Conservation (phyloP, 2,797 vertebrate species). For the Channallabes apus region DNA sequence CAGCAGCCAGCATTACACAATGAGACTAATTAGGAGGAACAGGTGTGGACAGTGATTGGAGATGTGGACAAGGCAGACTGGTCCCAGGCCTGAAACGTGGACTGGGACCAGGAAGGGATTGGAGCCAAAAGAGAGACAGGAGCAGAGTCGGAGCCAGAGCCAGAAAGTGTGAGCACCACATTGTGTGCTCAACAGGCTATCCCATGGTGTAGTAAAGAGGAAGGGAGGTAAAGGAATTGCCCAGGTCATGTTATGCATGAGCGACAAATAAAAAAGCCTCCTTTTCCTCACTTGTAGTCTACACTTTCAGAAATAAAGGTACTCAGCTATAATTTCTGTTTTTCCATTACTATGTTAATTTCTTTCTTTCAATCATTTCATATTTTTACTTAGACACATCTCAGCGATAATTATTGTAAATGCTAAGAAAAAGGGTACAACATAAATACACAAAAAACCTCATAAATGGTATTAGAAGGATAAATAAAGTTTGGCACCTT, state of each 20-base stretch:
- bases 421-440: neutral
- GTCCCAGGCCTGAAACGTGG: conserved; percentile 2
- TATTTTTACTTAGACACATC: neutral
- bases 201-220: neutral
- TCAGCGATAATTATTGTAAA: neutral
- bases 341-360: neutral
- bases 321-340: neutral
- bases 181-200: neutral
- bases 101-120: neutral
- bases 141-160: neutral
- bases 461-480: neutral
- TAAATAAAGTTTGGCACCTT: neutral
- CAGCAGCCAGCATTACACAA: conserved; percentile 8
- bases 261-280: neutral
- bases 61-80: conserved; percentile 1
- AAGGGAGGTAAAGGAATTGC: neutral
- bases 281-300: neutral
- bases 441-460: too few relatives aligned
- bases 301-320: neutral
- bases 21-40: conserved; percentile 9
- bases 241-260: neutral
- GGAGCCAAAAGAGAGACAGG: neutral
- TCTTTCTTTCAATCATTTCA: neutral
- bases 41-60: conserved; percentile 14
- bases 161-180: neutral